phyloP scores from a whole-genome alignment of 1,140 invertebrate genomes.

The Propsilocerus akamusi region DNA sequence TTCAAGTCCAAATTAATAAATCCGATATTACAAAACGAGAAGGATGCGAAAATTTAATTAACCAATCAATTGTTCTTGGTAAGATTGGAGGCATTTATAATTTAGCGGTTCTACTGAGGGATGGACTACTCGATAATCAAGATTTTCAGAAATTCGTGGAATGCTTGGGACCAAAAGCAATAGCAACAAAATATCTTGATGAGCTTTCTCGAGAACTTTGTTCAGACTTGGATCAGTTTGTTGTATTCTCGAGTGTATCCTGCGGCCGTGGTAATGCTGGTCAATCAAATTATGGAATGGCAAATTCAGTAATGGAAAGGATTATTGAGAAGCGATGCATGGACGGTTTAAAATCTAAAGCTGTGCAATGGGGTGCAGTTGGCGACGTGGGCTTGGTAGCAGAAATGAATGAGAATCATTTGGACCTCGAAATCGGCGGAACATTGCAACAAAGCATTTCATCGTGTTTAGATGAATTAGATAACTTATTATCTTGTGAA shows the following conservation, averaged over 20 bases:
- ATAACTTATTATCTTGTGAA: slow-evolving; percentile 34
- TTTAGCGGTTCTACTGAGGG: slow-evolving; percentile 39
- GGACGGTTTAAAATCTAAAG: slow-evolving; percentile 34
- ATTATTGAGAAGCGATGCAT: slow-evolving; percentile 34
- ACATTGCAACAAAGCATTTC: too few relatives aligned
- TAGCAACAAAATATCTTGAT: slow-evolving; percentile 26
- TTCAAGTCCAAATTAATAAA: slow-evolving; percentile 14
- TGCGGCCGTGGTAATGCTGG: too few relatives aligned
- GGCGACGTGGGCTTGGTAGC: too few relatives aligned
- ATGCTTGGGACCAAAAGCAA: slow-evolving; percentile 26
- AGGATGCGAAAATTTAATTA: slow-evolving; percentile 31
- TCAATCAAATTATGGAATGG: too few relatives aligned
- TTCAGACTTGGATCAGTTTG: slow-evolving; percentile 25
- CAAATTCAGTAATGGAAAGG: too few relatives aligned
- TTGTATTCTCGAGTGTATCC: too few relatives aligned
- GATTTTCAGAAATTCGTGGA: slow-evolving; percentile 24
- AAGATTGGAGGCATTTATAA: slow-evolving; percentile 56
- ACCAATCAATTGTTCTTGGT: slow-evolving; percentile 30
- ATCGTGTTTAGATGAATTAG: slow-evolving; percentile 32
- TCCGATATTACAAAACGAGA: slow-evolving; percentile 24
- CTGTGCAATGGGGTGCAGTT: slow-evolving; percentile 42
- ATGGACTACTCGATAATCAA: slow-evolving; percentile 28
- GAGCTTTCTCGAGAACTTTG: slow-evolving; percentile 27
- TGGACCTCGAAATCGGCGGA: slow-evolving; percentile 34
- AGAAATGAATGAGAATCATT: slow-evolving; percentile 42